A percentile compares a stretch with the other conserved stretches of the same genome.
phyloP scores from a whole-genome alignment of 2,113 vertebrate genomes.

The Microtus ochrogaster region DNA sequence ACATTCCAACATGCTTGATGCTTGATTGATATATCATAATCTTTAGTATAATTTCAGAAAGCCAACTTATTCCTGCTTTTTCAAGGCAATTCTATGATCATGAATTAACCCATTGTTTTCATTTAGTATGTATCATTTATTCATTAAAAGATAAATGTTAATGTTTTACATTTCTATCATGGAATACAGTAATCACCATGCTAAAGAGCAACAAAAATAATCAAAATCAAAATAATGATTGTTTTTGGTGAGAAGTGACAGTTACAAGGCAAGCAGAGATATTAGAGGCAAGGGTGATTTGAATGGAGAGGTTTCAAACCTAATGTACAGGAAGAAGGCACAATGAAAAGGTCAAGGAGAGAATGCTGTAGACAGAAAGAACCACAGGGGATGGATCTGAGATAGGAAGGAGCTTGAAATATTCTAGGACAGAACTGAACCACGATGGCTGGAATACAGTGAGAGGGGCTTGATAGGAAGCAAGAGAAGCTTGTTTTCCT shows the following conservation, averaged over 20 bases:
- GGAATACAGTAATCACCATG: neutral
- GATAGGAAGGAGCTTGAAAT: neutral
- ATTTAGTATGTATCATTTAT: neutral
- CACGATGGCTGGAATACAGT: neutral
- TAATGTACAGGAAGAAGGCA: neutral
- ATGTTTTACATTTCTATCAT: neutral
- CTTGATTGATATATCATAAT: neutral
- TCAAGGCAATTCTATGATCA: neutral
- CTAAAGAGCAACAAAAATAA: neutral
- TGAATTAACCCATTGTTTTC: neutral
- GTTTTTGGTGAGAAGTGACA: neutral
- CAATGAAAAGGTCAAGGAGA: neutral
- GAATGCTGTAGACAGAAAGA: neutral
- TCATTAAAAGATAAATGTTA: neutral
- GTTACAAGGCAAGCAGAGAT: neutral
- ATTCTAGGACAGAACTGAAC: neutral
- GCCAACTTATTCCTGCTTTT: neutral
- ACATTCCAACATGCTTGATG: neutral
- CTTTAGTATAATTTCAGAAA: slow-evolving; percentile 28
- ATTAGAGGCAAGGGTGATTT: neutral
- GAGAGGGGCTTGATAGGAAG: neutral
- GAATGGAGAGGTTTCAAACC: neutral
- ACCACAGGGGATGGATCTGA: neutral
- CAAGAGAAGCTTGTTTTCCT: neutral
- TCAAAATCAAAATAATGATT: neutral